phyloP scores from a whole-genome alignment of 2,113 vertebrate genomes.

The Bubo scandiacus region DNA sequence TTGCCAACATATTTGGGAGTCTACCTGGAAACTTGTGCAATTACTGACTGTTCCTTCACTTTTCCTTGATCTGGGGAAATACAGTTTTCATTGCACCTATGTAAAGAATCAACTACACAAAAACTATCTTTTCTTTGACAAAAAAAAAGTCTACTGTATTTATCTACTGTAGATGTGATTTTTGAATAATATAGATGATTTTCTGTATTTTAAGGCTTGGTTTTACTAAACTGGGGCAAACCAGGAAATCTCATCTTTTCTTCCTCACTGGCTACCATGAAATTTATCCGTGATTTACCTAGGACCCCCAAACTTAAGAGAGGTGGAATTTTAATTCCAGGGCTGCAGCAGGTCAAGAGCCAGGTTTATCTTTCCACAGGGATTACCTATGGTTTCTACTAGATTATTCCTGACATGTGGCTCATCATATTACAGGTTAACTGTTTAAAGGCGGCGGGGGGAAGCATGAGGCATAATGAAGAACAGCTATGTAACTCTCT shows the following conservation, averaged over 20 bases:
- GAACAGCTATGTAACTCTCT: neutral
- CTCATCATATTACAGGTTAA: conserved; percentile 40
- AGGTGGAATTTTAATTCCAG: conserved; percentile 9
- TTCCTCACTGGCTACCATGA: neutral
- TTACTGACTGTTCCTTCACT: neutral
- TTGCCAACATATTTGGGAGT: neutral
- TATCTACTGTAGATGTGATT: neutral
- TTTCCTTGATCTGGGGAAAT: neutral
- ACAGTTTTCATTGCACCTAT: neutral
- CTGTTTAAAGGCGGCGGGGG: neutral
- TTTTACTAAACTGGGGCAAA: neutral
- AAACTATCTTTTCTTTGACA: neutral
- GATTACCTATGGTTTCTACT: conserved; percentile 26
- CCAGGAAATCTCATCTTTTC: neutral
- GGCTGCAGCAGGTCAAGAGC: neutral
- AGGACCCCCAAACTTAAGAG: neutral
- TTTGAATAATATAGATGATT: neutral
- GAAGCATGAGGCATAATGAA: conserved; percentile 23
- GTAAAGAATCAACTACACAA: neutral
- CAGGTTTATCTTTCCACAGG: conserved; percentile 29
- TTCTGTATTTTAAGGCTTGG: neutral
- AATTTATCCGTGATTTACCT: neutral
- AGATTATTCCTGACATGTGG: conserved; percentile 24
- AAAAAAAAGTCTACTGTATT: neutral
- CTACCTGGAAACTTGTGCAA: neutral